A percentile compares a stretch with the other conserved stretches of the same genome.
Conservation (phyloP, 2,888 invertebrate genomes). For the Aleiodes alternator region DNA sequence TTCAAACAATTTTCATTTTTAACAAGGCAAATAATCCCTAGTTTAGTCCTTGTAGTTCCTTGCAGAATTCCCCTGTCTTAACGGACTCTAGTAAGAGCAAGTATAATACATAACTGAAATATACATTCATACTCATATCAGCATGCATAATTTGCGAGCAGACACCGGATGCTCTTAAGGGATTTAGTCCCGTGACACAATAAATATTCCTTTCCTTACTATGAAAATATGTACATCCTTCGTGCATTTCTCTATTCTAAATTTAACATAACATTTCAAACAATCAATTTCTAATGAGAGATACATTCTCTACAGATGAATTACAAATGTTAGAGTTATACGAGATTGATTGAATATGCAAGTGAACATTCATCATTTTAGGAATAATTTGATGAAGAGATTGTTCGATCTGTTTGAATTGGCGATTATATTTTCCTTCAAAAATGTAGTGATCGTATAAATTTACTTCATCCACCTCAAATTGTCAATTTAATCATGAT, state of each 20-base stretch:
- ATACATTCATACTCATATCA: conserved; percentile 54
- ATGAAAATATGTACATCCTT: conserved; percentile 35
- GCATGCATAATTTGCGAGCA: conserved; percentile 54
- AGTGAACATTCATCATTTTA: too few relatives aligned
- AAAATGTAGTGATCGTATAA: too few relatives aligned
- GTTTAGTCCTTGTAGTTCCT: conserved; percentile 1
- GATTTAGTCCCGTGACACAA: conserved; percentile 51
- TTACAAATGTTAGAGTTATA: too few relatives aligned
- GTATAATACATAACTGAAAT: conserved; percentile 34
- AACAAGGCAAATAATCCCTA: not conserved
- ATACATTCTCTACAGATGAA: not conserved
- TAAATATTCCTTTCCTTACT: conserved; percentile 55
- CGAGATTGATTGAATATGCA: too few relatives aligned
- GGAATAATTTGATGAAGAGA: too few relatives aligned
- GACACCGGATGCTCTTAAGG: conserved; percentile 55
- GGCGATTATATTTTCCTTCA: too few relatives aligned
- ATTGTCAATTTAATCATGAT: too few relatives aligned
- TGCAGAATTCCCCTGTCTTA: conserved; percentile 10
- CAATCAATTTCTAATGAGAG: conserved; percentile 12
- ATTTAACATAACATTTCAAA: not conserved
- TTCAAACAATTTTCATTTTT: not conserved
- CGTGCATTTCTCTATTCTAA: not conserved
- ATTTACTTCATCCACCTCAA: too few relatives aligned
- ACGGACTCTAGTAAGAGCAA: conserved; percentile 7
- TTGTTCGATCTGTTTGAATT: too few relatives aligned